These are phyloP conservation scores for Melanotaenia trifasciata DNA, from an alignment of 2,797 vertebrate species.

Conservation along the genomic window DNA sequence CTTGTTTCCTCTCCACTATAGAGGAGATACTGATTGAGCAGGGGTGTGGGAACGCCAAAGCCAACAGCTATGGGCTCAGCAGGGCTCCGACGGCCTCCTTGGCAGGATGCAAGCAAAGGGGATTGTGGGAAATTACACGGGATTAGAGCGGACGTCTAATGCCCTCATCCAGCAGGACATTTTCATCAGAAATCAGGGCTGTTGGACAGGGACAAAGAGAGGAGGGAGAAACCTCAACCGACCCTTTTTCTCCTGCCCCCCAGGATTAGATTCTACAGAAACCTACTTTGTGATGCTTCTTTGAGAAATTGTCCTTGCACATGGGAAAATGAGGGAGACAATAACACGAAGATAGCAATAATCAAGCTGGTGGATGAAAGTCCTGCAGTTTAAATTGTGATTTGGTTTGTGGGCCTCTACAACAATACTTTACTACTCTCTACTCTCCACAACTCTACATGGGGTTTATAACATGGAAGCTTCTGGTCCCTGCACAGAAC, in stretches of 20 bases:
- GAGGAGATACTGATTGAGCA: constrained; percentile 73
- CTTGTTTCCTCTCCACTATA: constrained; percentile 64
- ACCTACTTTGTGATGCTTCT: constrained; percentile 63
- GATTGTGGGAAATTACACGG: constrained; percentile 87
- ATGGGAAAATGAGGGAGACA: constrained; percentile 35
- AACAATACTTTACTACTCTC: background rate
- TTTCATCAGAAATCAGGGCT: constrained; percentile 80
- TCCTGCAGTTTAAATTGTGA: constrained; percentile 56
- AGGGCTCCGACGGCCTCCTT: constrained; percentile 78
- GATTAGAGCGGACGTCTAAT: constrained; percentile 83
- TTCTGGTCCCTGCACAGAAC: constrained; percentile 15
- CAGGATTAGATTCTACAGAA: constrained; percentile 67
- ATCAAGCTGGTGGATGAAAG: constrained; percentile 45
- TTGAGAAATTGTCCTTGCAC: constrained; percentile 44
- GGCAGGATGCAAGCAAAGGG: constrained; percentile 82
- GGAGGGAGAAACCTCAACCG: constrained; percentile 50
- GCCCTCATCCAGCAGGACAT: constrained; percentile 81
- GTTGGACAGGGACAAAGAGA: constrained; percentile 68
- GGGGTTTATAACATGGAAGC: constrained; percentile 20
- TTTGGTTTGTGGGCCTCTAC: constrained; percentile 31
- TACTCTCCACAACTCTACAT: constrained; percentile 21
- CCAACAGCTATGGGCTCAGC: constrained; percentile 74
- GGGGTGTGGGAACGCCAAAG: constrained; percentile 77
- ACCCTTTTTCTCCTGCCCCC: constrained; percentile 61
- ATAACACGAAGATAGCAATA: constrained; percentile 38